phyloP scores from a whole-genome alignment of 2,888 invertebrate species.

The Cistogaster globosa region DNA sequence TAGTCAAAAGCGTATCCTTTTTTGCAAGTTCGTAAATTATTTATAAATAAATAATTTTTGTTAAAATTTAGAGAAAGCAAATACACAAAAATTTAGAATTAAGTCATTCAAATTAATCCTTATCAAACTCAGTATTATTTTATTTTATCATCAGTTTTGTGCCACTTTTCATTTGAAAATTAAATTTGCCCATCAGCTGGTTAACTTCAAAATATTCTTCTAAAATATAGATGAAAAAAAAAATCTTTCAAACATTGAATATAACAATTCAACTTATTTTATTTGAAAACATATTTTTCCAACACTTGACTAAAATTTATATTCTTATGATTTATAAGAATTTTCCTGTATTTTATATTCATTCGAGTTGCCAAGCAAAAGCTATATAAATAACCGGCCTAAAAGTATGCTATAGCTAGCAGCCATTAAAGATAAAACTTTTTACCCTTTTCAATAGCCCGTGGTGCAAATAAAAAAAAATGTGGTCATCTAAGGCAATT shows the following conservation, averaged over 20 bases:
- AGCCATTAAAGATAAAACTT: slow-evolving; percentile 43
- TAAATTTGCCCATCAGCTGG: too few species aligned
- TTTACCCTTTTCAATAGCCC: slow-evolving; percentile 39
- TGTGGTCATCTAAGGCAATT: slow-evolving; percentile 53
- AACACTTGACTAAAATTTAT: slow-evolving; percentile 29
- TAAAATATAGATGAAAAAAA: too few species aligned
- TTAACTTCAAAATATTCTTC: too few species aligned
- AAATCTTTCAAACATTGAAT: not conserved
- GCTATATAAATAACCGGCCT: slow-evolving; percentile 20
- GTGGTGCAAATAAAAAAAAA: slow-evolving; percentile 37
- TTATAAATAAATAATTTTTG: too few species aligned
- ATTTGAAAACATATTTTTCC: slow-evolving; percentile 8
- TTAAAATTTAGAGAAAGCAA: too few species aligned
- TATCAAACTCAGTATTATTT: too few species aligned
- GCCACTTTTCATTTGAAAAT: too few species aligned
- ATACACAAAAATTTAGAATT: too few species aligned
- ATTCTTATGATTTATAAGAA: slow-evolving; percentile 36
- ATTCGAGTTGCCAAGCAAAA: slow-evolving; percentile 20
- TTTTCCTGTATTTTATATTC: slow-evolving; percentile 19
- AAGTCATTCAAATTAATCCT: too few species aligned
- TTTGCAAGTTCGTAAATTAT: too few species aligned
- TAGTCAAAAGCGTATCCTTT: too few species aligned
- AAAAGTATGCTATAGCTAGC: slow-evolving; percentile 36
- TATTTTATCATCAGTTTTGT: too few species aligned
- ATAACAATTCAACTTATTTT: not conserved